Evolutionary conservation across 2,113 vertebrate species (phyloP).

Genomic region (Microtus montanus): DNA sequence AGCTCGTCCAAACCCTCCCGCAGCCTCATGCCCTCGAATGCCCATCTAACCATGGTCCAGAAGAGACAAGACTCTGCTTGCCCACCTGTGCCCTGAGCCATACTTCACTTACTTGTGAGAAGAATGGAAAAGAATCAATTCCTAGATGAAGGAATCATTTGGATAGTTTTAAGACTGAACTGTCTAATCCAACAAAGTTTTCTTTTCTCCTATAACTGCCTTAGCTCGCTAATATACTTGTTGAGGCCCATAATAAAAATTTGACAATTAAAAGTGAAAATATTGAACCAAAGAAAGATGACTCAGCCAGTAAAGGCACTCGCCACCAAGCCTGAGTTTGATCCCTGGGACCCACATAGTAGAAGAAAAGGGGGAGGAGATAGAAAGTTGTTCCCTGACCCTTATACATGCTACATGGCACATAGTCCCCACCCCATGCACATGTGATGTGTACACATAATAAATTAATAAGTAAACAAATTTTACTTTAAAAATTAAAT

Average conservation of each 20-base stretch:
- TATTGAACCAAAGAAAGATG: background rate
- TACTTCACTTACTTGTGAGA: background rate
- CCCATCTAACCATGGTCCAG: background rate
- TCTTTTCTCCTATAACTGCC: background rate
- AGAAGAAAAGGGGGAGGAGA: too few species aligned
- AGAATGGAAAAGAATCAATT: background rate
- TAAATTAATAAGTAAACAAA: background rate
- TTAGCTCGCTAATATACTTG: background rate
- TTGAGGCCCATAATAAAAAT: background rate
- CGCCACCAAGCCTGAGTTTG: background rate
- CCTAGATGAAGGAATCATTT: slow-evolving; percentile 15
- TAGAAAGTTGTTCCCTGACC: background rate
- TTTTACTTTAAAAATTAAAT: background rate
- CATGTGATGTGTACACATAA: background rate
- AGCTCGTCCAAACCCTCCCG: background rate
- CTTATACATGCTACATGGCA: too few species aligned
- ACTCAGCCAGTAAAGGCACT: background rate
- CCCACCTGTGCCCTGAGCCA: background rate
- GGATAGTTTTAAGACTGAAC: background rate
- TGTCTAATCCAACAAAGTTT: background rate
- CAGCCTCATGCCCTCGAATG: accelerated
- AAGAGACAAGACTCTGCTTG: accelerated
- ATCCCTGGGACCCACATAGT: background rate
- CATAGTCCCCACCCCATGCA: background rate
- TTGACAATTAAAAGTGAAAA: background rate